Conservation (phyloP, 1,140 invertebrate genomes). For the Steinernema khuongi region DNA sequence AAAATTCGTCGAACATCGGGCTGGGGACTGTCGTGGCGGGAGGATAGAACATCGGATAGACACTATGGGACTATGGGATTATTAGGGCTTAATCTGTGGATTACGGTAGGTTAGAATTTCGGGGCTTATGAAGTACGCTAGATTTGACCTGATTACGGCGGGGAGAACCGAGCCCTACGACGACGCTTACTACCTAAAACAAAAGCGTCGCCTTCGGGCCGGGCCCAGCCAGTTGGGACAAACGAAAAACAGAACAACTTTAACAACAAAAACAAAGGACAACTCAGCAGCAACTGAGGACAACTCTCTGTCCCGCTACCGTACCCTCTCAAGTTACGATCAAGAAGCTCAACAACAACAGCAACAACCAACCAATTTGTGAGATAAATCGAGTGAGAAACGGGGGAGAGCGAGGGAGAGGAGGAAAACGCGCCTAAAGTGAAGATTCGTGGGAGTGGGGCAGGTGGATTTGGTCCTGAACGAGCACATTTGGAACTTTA, state of each 20-base stretch:
- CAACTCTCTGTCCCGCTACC: not conserved
- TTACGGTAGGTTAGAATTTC: not conserved
- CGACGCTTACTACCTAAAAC: not conserved
- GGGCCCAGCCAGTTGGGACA: not conserved
- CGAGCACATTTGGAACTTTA: not conserved
- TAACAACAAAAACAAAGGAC: constrained; percentile 7
- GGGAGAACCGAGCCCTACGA: not conserved
- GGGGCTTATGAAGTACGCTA: not conserved
- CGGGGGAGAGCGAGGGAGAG: not conserved
- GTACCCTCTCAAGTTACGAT: not conserved
- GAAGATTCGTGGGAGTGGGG: constrained; percentile 8
- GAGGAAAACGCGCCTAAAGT: not conserved
- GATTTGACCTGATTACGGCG: not conserved
- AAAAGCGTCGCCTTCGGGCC: not conserved
- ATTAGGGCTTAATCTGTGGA: not conserved
- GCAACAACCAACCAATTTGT: constrained; percentile 15
- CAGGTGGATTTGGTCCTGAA: not conserved
- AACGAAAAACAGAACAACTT: constrained; percentile 15
- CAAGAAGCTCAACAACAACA: constrained; percentile 15
- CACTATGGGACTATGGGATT: not conserved
- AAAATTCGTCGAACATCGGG: constrained; percentile 16
- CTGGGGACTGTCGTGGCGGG: not conserved
- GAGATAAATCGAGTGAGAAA: constrained; percentile 9
- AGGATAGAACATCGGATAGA: constrained; percentile 1
- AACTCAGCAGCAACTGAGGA: not conserved